phyloP scores from a whole-genome alignment of 2,113 vertebrate genomes.

The Apaloderma vittatum region DNA sequence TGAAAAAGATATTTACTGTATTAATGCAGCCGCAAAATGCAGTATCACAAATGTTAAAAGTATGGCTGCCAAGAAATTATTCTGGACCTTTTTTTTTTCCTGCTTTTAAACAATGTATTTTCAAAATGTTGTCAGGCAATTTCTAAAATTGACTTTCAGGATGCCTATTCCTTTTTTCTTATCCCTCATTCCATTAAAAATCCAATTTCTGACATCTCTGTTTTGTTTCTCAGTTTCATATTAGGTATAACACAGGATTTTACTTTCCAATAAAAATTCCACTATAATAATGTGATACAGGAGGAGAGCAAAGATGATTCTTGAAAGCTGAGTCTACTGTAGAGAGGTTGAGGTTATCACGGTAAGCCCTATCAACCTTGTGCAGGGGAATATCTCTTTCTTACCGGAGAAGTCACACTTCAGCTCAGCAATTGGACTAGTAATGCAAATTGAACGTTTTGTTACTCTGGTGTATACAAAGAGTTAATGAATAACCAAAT shows the following conservation, averaged over 20 bases:
- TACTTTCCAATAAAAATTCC: not conserved
- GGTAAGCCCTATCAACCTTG: not conserved
- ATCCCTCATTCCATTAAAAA: not conserved
- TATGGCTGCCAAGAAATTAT: not conserved
- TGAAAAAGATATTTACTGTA: not conserved
- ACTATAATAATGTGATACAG: not conserved
- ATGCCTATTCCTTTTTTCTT: not conserved
- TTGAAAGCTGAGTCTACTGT: not conserved
- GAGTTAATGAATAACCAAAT: not conserved
- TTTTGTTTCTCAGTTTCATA: not conserved
- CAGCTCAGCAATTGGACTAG: not conserved
- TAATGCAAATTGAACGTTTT: not conserved
- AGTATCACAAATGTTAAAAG: not conserved
- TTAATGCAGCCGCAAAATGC: not conserved
- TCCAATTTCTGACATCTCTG: not conserved
- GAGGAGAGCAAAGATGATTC: not conserved
- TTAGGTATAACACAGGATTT: not conserved
- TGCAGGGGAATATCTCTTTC: not conserved
- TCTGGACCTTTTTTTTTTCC: not conserved
- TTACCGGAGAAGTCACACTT: not conserved
- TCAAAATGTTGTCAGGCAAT: not conserved
- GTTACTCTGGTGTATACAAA: not conserved
- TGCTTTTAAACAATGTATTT: not conserved
- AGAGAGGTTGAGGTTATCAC: not conserved
- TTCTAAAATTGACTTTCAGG: not conserved